Conservation (phyloP, 2,113 vertebrate species). For the Dromas ardeola region DNA sequence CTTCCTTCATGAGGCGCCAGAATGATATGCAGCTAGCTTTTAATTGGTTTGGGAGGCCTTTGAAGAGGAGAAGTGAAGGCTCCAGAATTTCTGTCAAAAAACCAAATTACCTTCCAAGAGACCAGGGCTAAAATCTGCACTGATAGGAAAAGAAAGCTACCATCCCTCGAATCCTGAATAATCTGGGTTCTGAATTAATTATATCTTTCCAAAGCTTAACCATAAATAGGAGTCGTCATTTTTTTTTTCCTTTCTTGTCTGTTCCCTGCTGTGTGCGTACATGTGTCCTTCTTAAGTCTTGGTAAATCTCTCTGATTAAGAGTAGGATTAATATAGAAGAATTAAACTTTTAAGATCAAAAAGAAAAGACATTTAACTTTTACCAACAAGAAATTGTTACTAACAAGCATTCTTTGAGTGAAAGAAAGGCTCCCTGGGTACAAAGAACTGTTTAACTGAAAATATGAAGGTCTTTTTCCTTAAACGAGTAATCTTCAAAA, state of each 20-base stretch:
- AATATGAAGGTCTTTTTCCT: background rate
- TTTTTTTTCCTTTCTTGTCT: conserved; percentile 2
- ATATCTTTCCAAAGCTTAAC: conserved; percentile 51
- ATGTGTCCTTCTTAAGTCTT: conserved; percentile 44
- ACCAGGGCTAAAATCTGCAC: conserved; percentile 6
- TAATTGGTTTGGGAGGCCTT: background rate
- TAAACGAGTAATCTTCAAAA: conserved; percentile 13
- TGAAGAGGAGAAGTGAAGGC: conserved; percentile 9
- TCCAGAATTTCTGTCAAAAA: conserved; percentile 28
- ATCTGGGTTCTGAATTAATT: conserved; percentile 56
- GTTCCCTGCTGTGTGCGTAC: conserved; percentile 13
- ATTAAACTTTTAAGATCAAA: conserved; percentile 60
- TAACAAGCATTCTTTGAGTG: conserved; percentile 25
- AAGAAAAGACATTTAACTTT: conserved; percentile 41
- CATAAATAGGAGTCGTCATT: conserved; percentile 4
- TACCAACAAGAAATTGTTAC: conserved; percentile 39
- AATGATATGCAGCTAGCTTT: background rate
- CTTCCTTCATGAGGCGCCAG: background rate
- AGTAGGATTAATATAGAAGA: conserved; percentile 52
- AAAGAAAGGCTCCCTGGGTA: conserved; percentile 19
- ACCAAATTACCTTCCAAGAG: background rate
- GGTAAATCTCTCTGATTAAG: conserved; percentile 56
- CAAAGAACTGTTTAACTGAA: conserved; percentile 18
- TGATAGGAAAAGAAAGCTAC: conserved; percentile 16
- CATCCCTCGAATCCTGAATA: conserved; percentile 12